Base-by-base conservation (phyloP, 2,113 vertebrate species). In the Anhinga rufa region DNA sequence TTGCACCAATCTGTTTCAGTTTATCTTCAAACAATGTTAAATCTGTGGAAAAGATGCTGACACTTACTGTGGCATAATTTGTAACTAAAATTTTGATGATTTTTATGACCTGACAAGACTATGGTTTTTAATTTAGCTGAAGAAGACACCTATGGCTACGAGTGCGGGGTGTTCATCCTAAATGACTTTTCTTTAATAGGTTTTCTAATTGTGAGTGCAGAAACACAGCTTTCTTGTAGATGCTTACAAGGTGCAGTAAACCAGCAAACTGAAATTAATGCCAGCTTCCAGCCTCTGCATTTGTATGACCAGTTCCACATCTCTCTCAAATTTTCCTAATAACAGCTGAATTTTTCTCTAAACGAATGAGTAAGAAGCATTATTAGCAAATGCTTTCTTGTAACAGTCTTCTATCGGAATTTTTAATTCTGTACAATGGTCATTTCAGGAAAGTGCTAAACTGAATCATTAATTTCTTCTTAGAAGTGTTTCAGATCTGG, bases 41-140 rank as follows among this genome's bases (percentile, higher is more conserved):
- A 97, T 96, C 93, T 95, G 82, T 94, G 92, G 90, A 88, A 96
- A 96, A 95, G 81, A 61, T 88, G 89, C 91, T 94, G 90, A 94
- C 74, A 34, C 55, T 77, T 75, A 65, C 64, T 83, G 31, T 48
- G 57, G 89, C 24, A 11, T 49, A 84, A 92, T 93, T 92, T 95
- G 72, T 93, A 90, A 93, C 95, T 88, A 93, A 95, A 96, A 85
- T 62, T 82, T 76, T 91, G 88, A 92, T 92, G 76, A 82, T 91
- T 93, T 97, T 92, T 95, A 90, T 91, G 91, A 71, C 55, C 78
- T 95, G 93, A 89, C 62, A 90, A 81, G 49, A 52, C 90, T 69
- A 66, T 82, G 86, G 54, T 84, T 96, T 89, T 96, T 95, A 97
- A 92, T 92, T 90, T 96, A 92, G 90, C 82, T 90, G 92, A 76